A percentile compares a stretch with the other conserved stretches of the same genome.
Conservation (phyloP, 2,888 invertebrate species). For the Limnephilus lunatus region DNA sequence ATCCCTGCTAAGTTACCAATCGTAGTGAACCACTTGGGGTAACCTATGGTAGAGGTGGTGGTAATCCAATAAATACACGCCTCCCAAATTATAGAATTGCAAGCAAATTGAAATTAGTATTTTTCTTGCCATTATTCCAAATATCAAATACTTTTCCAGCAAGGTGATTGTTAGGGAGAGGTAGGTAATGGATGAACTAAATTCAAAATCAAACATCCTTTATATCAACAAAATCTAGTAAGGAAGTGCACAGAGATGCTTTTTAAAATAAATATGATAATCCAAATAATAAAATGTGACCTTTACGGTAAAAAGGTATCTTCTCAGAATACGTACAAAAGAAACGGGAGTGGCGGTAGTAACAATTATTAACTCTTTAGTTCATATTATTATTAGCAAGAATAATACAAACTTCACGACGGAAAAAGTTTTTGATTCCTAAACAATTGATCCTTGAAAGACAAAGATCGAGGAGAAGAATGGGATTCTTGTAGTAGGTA, state of each 20-base stretch:
- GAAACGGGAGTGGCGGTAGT: not conserved
- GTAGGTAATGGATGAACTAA: too few relatives aligned
- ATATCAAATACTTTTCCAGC: too few relatives aligned
- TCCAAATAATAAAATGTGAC: conserved; percentile 2
- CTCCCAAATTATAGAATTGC: too few relatives aligned
- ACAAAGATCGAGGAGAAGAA: not conserved
- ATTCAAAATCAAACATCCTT: not conserved
- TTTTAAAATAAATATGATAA: not conserved
- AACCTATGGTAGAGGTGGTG: too few relatives aligned
- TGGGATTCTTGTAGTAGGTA: not conserved
- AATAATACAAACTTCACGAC: not conserved
- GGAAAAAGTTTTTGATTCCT: not conserved
- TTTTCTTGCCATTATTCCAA: too few relatives aligned
- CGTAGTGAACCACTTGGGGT: too few relatives aligned
- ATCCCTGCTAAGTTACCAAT: too few relatives aligned
- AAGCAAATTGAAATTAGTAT: too few relatives aligned
- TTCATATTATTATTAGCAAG: not conserved
- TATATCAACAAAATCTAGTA: not conserved
- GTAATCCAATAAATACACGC: too few relatives aligned
- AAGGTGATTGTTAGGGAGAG: too few relatives aligned
- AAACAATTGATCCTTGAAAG: not conserved
- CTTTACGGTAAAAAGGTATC: not conserved
- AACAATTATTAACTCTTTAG: not conserved
- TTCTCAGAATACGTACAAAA: not conserved
- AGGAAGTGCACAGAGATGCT: not conserved